Percentiles rank a stretch among this genome's conserved stretches.
phyloP scores from a whole-genome alignment of 2,797 vertebrate species.

The Cottoperca gobio region DNA sequence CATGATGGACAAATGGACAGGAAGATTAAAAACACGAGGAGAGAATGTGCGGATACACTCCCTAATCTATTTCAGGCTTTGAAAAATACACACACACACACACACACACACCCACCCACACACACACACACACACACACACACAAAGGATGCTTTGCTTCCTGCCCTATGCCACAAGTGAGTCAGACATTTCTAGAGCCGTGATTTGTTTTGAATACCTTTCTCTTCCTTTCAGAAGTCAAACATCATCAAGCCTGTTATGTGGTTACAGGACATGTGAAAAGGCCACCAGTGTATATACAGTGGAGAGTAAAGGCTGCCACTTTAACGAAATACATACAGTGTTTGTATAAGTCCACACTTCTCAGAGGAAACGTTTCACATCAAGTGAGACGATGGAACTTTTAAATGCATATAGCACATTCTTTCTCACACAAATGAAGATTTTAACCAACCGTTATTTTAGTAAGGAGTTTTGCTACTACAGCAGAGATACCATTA shows the following conservation, averaged over 20 bases:
- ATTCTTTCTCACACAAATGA: not conserved
- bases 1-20: conserved; percentile 79
- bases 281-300: conserved; percentile 18
- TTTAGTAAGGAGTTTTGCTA: not conserved
- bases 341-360: not conserved
- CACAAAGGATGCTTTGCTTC: conserved; percentile 72
- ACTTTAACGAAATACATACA: not conserved
- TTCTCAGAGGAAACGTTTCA: not conserved
- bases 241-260: conserved; percentile 39
- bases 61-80: conserved; percentile 77
- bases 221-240: conserved; percentile 59
- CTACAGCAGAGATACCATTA: not conserved
- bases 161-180: conserved; percentile 64
- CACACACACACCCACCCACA: conserved; percentile 31
- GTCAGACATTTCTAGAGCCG: conserved; percentile 63
- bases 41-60: conserved; percentile 80
- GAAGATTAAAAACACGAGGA: conserved; percentile 77
- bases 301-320: not conserved
- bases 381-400: not conserved
- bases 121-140: conserved; percentile 28
- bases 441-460: no score
- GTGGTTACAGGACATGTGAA: conserved; percentile 21
- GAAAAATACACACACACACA: conserved; percentile 50
- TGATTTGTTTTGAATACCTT: conserved; percentile 71
- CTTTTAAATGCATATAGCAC: not conserved